Percentiles rank a stretch among this genome's conserved stretches.
Evolutionary conservation across 1,140 invertebrate species (phyloP).

Genomic region (Cotesia vestalis): DNA sequence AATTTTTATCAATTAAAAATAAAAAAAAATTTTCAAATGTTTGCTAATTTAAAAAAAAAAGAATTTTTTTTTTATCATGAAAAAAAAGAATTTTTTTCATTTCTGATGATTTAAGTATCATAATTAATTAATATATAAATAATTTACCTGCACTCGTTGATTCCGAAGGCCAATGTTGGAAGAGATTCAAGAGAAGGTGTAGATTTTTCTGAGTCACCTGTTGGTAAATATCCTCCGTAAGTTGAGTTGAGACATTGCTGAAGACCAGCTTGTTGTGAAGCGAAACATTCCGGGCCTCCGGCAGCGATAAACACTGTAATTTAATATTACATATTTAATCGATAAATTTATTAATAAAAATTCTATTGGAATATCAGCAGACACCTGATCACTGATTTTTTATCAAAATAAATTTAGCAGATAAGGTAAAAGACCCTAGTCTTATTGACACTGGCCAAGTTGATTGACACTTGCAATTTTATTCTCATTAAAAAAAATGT

Average conservation of each 20-base stretch:
- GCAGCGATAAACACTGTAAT: constrained; percentile 79
- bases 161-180: constrained; percentile 67
- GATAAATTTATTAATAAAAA: too few relatives aligned
- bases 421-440: too few relatives aligned
- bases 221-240: constrained; percentile 51
- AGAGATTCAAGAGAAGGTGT: constrained; percentile 63
- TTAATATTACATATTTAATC: constrained; percentile 50
- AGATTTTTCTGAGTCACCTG: constrained; percentile 46
- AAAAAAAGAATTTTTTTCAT: background rate
- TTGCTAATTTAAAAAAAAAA: too few relatives aligned
- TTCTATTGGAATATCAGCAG: too few relatives aligned
- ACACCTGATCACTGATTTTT: too few relatives aligned
- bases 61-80: background rate
- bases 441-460: too few relatives aligned
- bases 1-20: too few relatives aligned
- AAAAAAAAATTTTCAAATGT: too few relatives aligned
- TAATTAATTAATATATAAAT: constrained; percentile 16
- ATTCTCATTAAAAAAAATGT: too few relatives aligned
- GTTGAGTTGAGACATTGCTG: constrained; percentile 73
- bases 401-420: too few relatives aligned
- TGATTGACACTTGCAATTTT: too few relatives aligned
- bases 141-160: constrained; percentile 67
- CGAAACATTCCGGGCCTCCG: constrained; percentile 77
- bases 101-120: background rate
- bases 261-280: constrained; percentile 70